Evolutionary conservation across 2,113 vertebrate genomes (phyloP).

Genomic region (Grus americana): DNA sequence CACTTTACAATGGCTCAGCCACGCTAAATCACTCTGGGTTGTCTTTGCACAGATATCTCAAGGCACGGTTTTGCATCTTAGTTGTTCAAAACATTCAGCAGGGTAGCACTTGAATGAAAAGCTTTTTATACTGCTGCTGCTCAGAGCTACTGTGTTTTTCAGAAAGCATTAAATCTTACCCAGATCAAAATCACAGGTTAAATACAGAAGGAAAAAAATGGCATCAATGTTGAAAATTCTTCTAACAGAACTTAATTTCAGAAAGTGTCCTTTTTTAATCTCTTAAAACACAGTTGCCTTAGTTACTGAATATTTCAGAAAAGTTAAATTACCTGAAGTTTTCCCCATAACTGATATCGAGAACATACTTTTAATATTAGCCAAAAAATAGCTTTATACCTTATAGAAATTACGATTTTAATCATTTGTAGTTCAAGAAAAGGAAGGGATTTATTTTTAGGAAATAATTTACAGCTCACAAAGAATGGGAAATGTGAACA

Average conservation of each 20-base stretch:
- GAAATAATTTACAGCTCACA: not conserved
- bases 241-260: not conserved
- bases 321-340: not conserved
- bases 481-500: not conserved
- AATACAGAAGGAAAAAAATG: not conserved
- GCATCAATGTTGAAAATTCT: not conserved
- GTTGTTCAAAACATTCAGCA: constrained; percentile 24
- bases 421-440: not conserved
- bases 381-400: not conserved
- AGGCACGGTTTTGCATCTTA: not conserved
- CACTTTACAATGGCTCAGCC: not conserved
- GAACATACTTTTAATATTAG: not conserved
- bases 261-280: not conserved
- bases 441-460: not conserved
- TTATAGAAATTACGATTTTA: not conserved
- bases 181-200: not conserved
- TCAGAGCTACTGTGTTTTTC: not conserved
- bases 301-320: not conserved
- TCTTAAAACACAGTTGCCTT: not conserved
- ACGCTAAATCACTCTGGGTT: not conserved
- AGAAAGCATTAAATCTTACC: not conserved
- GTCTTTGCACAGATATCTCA: not conserved
- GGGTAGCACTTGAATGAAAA: not conserved
- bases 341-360: not conserved
- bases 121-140: not conserved